These are phyloP conservation scores for Artibeus lituratus DNA, from an alignment of 2,797 vertebrate genomes.

Conservation along the genomic window DNA sequence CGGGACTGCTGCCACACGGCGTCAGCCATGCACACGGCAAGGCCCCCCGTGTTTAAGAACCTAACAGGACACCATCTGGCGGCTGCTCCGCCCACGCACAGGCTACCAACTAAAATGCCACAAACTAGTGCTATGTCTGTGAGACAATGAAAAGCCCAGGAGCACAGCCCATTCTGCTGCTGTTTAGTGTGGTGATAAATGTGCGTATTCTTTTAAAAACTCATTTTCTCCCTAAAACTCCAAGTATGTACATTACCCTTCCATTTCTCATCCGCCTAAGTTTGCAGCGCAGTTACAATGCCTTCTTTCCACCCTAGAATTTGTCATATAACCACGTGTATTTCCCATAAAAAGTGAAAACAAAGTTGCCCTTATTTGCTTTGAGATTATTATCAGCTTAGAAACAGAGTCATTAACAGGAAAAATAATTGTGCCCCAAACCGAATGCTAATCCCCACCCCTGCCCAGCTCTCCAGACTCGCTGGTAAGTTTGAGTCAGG, in stretches of 20 bases:
- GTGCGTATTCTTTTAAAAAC: background rate
- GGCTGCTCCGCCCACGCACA: background rate
- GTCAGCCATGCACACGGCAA: background rate
- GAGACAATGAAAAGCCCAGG: background rate
- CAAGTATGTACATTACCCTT: background rate
- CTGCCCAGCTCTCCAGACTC: background rate
- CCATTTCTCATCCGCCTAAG: background rate
- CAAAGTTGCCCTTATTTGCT: background rate
- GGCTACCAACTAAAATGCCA: background rate
- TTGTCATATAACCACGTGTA: background rate
- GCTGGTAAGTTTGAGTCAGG: background rate
- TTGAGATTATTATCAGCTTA: conserved; percentile 41
- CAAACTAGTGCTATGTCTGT: background rate
- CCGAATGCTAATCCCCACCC: background rate
- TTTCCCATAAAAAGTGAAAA: background rate
- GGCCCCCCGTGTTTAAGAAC: background rate
- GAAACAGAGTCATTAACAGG: background rate
- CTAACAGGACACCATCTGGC: background rate
- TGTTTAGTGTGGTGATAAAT: background rate
- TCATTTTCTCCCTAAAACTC: conserved; percentile 15
- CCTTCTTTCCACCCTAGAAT: background rate
- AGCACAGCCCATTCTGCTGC: background rate
- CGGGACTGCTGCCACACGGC: background rate
- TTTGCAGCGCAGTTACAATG: background rate
- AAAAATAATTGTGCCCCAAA: background rate